Evolutionary conservation across 2,888 invertebrate genomes (phyloP).

Genomic region (Seladonia tumulorum): DNA sequence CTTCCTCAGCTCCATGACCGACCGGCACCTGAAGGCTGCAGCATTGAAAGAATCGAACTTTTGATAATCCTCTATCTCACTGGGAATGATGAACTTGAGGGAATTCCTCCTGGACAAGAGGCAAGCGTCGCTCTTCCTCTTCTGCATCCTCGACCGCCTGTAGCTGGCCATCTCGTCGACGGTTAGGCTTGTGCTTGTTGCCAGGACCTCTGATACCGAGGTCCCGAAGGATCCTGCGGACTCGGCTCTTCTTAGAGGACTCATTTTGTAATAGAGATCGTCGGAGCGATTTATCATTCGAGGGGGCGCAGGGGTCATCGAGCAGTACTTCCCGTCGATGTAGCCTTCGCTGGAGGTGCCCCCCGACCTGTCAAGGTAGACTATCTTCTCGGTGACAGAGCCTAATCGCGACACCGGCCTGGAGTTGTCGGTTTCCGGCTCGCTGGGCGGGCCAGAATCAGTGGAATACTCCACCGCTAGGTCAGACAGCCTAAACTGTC

Average conservation of each 20-base stretch:
- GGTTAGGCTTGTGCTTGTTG: constrained; percentile 19
- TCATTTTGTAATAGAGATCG: constrained; percentile 51
- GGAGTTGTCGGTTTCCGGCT: constrained; percentile 80
- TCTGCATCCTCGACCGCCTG: constrained; percentile 30
- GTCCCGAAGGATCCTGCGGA: constrained; percentile 45
- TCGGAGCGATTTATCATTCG: constrained; percentile 45
- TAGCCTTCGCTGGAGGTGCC: constrained; percentile 76
- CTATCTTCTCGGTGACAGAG: constrained; percentile 76
- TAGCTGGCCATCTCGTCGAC: constrained; percentile 40
- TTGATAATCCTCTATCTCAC: constrained; percentile 46
- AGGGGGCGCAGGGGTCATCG: constrained; percentile 65
- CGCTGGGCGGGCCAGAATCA: constrained; percentile 80
- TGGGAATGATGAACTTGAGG: constrained; percentile 65
- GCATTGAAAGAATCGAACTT: constrained; percentile 31
- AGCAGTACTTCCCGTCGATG: constrained; percentile 64
- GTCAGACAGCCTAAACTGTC: constrained; percentile 79
- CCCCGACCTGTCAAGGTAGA: constrained; percentile 75
- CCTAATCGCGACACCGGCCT: constrained; percentile 79
- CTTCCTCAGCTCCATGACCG: constrained; percentile 76
- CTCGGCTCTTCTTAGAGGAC: constrained; percentile 51
- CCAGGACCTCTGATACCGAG: constrained; percentile 31
- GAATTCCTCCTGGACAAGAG: constrained; percentile 72
- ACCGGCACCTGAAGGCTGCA: constrained; percentile 74
- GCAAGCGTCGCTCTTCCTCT: constrained; percentile 76
- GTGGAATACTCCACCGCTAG: constrained; percentile 79